Base-by-base conservation (phyloP, 1,140 invertebrate genomes). In the Psilanteris sp. region DNA sequence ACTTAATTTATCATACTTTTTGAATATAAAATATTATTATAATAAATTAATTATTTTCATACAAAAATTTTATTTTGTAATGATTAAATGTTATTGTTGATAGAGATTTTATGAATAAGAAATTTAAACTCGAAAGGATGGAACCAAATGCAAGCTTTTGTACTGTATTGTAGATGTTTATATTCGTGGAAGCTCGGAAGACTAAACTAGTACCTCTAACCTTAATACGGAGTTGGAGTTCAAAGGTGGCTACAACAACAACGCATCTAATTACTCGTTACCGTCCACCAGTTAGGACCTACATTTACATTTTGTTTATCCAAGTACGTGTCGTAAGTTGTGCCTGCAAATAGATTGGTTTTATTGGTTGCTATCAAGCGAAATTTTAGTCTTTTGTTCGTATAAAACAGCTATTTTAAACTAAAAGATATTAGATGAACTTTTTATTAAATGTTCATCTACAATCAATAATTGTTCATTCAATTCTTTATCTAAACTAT, bases 241-340 rank as follows among this genome's bases (percentile, higher is more conserved):
- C 82, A 85, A 86, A 86, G 83, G 82, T 79, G 79, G 76, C 66
- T 74, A 50, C 81, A 79, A 81, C 81, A 85, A 85, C 84, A 86
- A 83, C 82, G 84, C 81, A 84, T 85, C 84, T 86, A 86, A 86
- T 86, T 86, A 85, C 84, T 86, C 81, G 81, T 80, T 82, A 81
- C 82, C 81, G 80, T 75, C 73, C 72, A 78, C 54, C 55, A 72
- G 73, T 77, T 68, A 71, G 61, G 31, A 59, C 62, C 64, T 59
- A 73, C 59, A 86, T 86, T 86, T 85, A 84, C 83, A 86, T 86
- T 81, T 82, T 85, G 85, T 86, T 86, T 84, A 81, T 79, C 81
- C 77, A 85, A 83, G 82, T 78, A 81, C 80, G 79, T 83, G 79
- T 80, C 78, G 61, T 68, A 72, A 75, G 62, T 66, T 72, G 15